Base-by-base conservation (phyloP, 2,888 invertebrate genomes). In the Folsomia candida region DNA sequence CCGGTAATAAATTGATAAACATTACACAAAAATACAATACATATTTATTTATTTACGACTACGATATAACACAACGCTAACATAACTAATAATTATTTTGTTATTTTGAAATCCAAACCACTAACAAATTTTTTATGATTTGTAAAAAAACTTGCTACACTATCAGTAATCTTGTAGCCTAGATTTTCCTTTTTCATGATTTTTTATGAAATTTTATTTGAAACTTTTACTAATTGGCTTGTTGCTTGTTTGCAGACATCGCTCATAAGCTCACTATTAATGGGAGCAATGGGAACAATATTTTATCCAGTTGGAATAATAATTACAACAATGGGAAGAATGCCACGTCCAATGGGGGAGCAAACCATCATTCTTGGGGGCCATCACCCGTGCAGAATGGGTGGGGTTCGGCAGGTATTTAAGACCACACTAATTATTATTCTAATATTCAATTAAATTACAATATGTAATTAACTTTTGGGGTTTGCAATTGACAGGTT, bases 351-450 rank as follows among this genome's bases (percentile, higher is more conserved):
- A 51, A 47, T n/a, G 26, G 27, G 9, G 26, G 57, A 6, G 22
- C 14, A 18, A 68, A 63, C 26, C 73, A 75, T 67, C 76, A 79
- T 65, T 78, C 78, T 0, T 79, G 79, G 78, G 76, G 77, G 47
- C 78, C 79, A n/a, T 79, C 79, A 1, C 79, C 79, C 0, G 76
- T 78, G 51, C 79, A 77, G 71, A 78, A 76, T 69, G 76, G 76
- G 24, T 77, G 78, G 77, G 71, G 67, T 11, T 77, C 76, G 75
- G 78, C 77, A 47, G 67, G 51, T 47, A 28, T 14, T n/a, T n/a
- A 27, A 27, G 27, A n/a, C 26, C 61, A 66, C 20, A 11, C 2
- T 9, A 61, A 47, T 28, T 24, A 28, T 67, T 51, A n/a, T n/a
- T n/a, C n/a, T n/a, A n/a, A n/a, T n/a, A n/a, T n/a, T n/a, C n/a